phyloP scores from a whole-genome alignment of 2,113 vertebrate species.

The Cavia aperea region DNA sequence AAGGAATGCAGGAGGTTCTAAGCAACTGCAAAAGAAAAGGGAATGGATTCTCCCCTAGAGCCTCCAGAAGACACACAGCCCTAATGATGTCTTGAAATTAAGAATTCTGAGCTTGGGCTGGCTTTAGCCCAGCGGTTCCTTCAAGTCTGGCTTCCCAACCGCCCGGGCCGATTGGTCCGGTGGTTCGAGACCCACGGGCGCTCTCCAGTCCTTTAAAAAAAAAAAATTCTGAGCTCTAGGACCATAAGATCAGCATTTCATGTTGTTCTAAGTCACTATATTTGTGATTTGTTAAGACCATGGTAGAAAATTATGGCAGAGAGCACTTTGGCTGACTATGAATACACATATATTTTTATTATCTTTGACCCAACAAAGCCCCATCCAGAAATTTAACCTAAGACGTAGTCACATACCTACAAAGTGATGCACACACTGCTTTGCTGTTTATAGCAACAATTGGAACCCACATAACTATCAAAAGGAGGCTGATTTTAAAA shows the following conservation, averaged over 20 bases:
- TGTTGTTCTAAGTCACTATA: neutral
- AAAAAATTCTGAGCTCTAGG: neutral
- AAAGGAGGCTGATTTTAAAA: neutral
- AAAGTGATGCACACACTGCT: neutral
- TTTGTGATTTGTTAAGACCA: neutral
- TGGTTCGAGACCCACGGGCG: too few species aligned
- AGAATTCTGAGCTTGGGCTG: neutral
- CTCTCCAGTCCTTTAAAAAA: too few species aligned
- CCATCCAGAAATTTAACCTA: neutral
- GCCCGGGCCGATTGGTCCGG: too few species aligned
- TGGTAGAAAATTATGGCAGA: neutral
- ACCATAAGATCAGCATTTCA: neutral
- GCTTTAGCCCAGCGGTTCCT: too few species aligned
- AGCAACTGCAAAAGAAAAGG: neutral
- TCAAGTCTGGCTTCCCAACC: too few species aligned
- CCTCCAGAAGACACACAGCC: neutral
- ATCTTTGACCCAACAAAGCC: neutral
- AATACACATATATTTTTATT: neutral
- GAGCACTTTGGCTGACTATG: neutral
- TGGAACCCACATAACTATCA: neutral
- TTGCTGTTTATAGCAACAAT: neutral
- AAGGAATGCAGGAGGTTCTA: neutral
- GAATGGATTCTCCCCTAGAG: neutral
- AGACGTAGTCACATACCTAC: neutral
- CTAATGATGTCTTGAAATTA: neutral